Percentiles rank a stretch among this genome's conserved stretches.
Conservation (phyloP, 2,113 vertebrate genomes). For the Coryphaenoides rupestris region DNA sequence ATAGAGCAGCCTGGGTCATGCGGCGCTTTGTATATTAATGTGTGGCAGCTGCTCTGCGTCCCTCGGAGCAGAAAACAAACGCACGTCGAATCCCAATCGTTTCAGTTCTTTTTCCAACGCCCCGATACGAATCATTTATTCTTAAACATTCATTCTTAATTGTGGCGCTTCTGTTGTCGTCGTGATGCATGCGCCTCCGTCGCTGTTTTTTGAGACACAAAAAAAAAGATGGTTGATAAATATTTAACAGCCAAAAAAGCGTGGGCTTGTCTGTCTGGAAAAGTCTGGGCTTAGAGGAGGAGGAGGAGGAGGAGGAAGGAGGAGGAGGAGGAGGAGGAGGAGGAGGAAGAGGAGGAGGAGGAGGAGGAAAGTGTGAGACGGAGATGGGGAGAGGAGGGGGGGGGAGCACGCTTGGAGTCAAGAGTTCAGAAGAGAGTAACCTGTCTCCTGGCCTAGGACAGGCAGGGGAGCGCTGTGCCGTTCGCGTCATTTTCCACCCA, state of each 20-base stretch:
- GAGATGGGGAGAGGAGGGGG: conserved; percentile 21
- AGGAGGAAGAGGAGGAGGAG: conserved; percentile 7
- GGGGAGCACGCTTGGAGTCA: conserved; percentile 32
- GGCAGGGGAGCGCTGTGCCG: conserved; percentile 21
- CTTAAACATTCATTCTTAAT: too few species aligned
- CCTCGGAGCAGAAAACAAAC: too few species aligned
- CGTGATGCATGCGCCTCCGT: too few species aligned
- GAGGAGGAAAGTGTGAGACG: too few species aligned
- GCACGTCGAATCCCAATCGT: too few species aligned
- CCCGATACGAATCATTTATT: neutral
- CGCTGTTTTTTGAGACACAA: too few species aligned
- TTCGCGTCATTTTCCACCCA: conserved; percentile 46
- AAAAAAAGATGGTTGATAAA: too few species aligned
- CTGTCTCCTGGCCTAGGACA: conserved; percentile 23
- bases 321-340: conserved; percentile 22
- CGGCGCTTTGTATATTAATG: conserved; percentile 48
- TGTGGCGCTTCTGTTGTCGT: too few species aligned
- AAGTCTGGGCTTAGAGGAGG: too few species aligned
- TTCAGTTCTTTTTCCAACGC: conserved; percentile 10
- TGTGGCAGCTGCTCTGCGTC: conserved; percentile 42
- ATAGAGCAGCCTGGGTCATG: conserved; percentile 31
- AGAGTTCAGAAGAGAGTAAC: conserved; percentile 38
- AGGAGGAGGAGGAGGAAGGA: conserved; percentile 14
- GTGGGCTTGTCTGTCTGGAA: too few species aligned
- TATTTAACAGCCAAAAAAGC: too few species aligned